Evolutionary conservation across 2,113 vertebrate species (phyloP), one percentile per base, ranked within the genome.

Genomic region (Natator depressus): DNA sequence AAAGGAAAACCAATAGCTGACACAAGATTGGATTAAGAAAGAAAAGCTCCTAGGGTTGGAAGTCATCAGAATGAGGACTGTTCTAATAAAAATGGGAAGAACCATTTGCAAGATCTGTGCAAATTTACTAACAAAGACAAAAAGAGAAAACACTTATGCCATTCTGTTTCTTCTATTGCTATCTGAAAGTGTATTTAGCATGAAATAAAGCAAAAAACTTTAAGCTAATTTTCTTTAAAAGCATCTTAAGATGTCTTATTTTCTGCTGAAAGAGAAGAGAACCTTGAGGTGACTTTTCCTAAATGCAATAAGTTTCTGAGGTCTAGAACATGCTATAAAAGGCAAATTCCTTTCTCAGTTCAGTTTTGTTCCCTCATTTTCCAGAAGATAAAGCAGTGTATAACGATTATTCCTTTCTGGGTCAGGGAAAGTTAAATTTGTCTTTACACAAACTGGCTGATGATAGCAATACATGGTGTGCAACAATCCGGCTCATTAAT

Each of bases 331-430:
- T 5, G 80, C 81, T 5, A 42, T 38, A 72, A 86, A 93, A 91
- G 88, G 54, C 2, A 83, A 5, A 62, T 93, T 86, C 2, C 4
- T 49, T 84, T 88, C 62, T 59, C 38, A 78, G 29, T 88, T 55
- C 16, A 93, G 89, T 94, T 65, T 65, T 65, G 35, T 7, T 88
- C 3, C 89, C 3, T 91, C 5, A 49, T 9, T 85, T 91, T 95
- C 57, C 51, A 88, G 82, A 93, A 92, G 49, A 88, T 88, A 86
- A 94, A 90, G 38, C 35, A 84, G 78, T 27, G 81, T 88, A 25
- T 25, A 55, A 55, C 25, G 54, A 55, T 55, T 55, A n/a, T 69
- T 69, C 35, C 62, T 69, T 31, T n/a, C 27, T 35, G 31, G 35
- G 16, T 69, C 31, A n/a, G 35, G 35, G 19, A n/a, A 17, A n/a